A percentile compares a stretch with the other conserved stretches of the same genome.
phyloP scores from a whole-genome alignment of 2,888 invertebrate genomes.

The Gasteruption jaculator region DNA sequence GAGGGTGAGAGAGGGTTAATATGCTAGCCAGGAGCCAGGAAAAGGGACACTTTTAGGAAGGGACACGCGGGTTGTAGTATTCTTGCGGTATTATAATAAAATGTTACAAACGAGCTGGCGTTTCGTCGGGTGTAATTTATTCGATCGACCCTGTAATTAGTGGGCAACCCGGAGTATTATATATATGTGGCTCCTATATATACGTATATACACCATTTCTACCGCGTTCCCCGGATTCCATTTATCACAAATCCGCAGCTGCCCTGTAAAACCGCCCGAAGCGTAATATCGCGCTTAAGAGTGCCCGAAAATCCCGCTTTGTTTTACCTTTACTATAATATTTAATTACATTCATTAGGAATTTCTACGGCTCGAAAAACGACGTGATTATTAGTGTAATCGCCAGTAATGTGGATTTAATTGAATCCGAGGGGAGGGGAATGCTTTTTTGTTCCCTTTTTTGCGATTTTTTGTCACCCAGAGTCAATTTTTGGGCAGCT shows the following conservation, averaged over 20 bases:
- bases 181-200: no score
- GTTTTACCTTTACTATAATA: slow-evolving; percentile 9
- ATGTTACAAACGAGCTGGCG: slow-evolving; percentile 30
- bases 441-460: no score
- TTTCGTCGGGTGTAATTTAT: slow-evolving; percentile 44
- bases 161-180: slow-evolving; percentile 37
- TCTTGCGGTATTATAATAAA: slow-evolving; percentile 21
- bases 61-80: no score
- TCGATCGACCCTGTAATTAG: slow-evolving; percentile 42
- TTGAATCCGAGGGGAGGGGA: no score
- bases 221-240: slow-evolving; percentile 39
- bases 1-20: slow-evolving; percentile 2
- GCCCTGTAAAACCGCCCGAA: slow-evolving; percentile 28
- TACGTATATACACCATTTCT: slow-evolving; percentile 31
- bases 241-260: slow-evolving; percentile 45
- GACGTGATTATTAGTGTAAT: no score
- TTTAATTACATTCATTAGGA: no score
- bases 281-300: slow-evolving; percentile 15
- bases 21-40: no score
- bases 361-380: no score
- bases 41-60: no score
- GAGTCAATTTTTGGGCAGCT: no score
- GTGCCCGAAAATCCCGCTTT: slow-evolving; percentile 12
- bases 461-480: no score
- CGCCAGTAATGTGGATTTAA: no score